Base-by-base conservation (phyloP, 64 coral and sea anemone species). In the Montipora cactus region DNA sequence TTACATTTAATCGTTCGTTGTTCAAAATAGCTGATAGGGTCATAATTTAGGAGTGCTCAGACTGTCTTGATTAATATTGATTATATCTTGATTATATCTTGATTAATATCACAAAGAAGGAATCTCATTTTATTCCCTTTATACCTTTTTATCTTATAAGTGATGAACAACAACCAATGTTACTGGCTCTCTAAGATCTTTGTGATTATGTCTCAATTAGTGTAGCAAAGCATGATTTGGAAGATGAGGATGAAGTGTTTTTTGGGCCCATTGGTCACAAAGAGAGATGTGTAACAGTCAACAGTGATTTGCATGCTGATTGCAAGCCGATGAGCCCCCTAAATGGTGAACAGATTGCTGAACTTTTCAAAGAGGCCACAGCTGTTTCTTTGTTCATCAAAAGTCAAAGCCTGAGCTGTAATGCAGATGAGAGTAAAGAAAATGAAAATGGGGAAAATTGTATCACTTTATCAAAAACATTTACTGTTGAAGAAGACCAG, bases 341-440 rank as follows among this genome's bases (percentile, higher is more conserved):
- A 47, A 97, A 87, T 64, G 85, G 91, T 49, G 96, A 97, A 78
- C 96, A 97, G 77, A 79, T 97, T 83, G 96, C 94, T 14, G 96
- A 97, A 89, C 81, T 97, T 15, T 97, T 95, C 72, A 97, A 97
- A 45, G 96, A 97, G 83, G 96, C 96, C 16, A 97, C 96, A 78
- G 93, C 96, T 37, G 92, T 97, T 47, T 90, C 96, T 22, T 59
- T 94, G 74, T 89, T 97, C 84, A 20, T 97, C 21, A 97, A 80
- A 80, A 97, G 45, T 51, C 62, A 86, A 12, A 72, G 66, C n/a
- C 23, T 64, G 57, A 57, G 52, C 5, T 50, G 23, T 50, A 44
- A 72, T 23, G n/a, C 46, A 19, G 11, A 51, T 72, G 16, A 85
- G 8, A 14, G 13, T 71, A 15, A 50, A 13, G 28, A 71, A 18